Evolutionary conservation across 2,888 invertebrate genomes (phyloP), one percentile per base, ranked within the genome.

Genomic region (Nezara viridula): DNA sequence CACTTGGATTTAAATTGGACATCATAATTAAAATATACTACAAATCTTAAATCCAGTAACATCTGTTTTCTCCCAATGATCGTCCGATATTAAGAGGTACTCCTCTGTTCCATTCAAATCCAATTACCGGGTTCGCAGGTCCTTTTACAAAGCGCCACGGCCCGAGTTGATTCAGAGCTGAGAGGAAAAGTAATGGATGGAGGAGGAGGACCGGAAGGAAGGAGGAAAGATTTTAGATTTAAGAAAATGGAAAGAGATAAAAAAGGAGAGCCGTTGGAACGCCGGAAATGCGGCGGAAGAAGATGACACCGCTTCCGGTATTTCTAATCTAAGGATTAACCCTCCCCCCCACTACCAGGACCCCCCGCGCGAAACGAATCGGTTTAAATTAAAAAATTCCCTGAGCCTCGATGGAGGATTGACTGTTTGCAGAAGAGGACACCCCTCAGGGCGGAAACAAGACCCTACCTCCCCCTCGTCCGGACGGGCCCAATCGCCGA

Each of bases 291-390:
- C 86, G 55, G 55, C 86, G 86, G 50, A 86, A 86, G 86, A 55
- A 86, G 88, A 88, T 88, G 88, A 88, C 88, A 88, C 88, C 60
- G 77, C 50, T 44, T 66, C 88, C 73, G 88, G 88, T 88, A 88
- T 88, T 88, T 88, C 77, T 88, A 88, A 88, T 88, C 88, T 88
- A 88, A 88, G 88, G 24, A 88, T 88, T 88, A 88, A 66, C 88
- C 86, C 86, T 49, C 49, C 21, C 27, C 27, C 27, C n/a, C 27
- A 7, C 40, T 24, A 10, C 44, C n/a, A 2, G 6, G n/a, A 37
- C 14, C n/a, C 12, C 40, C 44, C 52, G 55, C 52, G 55, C 73
- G 88, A 66, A 88, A 66, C 88, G 88, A 77, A 88, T 88, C 88
- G 77, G 73, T 40, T 73, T 73, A 88, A 88, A 88, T 88, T 88